Evolutionary conservation across 2,113 vertebrate species (phyloP).

Genomic region (Mesembrinibis cayennensis): DNA sequence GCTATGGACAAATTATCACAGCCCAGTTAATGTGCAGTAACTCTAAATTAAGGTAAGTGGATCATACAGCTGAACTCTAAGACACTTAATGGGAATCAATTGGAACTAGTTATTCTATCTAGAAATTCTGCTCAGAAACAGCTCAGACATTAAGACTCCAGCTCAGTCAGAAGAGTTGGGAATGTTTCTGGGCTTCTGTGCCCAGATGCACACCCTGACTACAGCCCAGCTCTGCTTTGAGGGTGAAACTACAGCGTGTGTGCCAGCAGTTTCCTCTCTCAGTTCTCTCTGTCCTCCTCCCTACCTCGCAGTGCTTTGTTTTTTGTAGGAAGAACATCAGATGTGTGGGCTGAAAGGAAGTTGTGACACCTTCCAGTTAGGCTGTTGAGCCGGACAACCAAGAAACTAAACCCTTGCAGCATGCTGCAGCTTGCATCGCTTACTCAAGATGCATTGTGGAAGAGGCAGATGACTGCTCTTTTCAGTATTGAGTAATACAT

Average conservation of each 20-base stretch:
- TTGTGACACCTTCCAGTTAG: neutral
- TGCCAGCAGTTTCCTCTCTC: neutral
- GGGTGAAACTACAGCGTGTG: neutral
- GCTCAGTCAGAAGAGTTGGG: neutral
- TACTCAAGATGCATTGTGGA: rapidly evolving
- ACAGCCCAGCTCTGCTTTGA: neutral
- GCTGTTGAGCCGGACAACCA: neutral
- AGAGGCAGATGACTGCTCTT: neutral
- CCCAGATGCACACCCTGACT: neutral
- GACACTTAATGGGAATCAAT: neutral
- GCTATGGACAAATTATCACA: neutral
- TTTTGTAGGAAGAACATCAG: neutral
- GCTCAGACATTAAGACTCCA: neutral
- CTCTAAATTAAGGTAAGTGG: neutral
- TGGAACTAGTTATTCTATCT: neutral
- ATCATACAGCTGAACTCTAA: neutral
- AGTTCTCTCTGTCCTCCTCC: neutral
- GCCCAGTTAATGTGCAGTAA: neutral
- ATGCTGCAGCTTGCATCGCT: neutral
- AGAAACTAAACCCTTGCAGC: neutral
- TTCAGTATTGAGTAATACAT: neutral
- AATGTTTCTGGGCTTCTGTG: neutral
- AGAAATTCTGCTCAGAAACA: neutral
- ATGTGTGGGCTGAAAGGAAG: neutral
- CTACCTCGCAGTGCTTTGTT: neutral